A percentile compares a stretch with the other conserved stretches of the same genome.
Conservation (phyloP, 2,888 invertebrate species). For the Amorpha juglandis region DNA sequence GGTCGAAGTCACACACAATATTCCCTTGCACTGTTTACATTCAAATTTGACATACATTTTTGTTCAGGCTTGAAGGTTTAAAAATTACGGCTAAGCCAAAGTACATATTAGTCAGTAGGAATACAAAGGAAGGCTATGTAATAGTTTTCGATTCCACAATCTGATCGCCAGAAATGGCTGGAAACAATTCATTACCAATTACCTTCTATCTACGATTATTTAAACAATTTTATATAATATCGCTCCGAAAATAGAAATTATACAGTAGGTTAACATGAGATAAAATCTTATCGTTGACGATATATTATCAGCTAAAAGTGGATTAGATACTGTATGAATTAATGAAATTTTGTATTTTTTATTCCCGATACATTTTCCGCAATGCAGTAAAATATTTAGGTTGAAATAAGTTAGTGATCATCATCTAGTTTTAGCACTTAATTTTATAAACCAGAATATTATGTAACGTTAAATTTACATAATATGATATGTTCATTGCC, state of each 20-base stretch:
- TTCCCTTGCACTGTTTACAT: slow-evolving; percentile 38
- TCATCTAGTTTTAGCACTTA: no score
- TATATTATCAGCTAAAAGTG: not conserved
- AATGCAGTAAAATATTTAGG: slow-evolving; percentile 8
- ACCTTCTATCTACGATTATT: no score
- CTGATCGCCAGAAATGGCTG: no score
- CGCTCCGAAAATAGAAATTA: not conserved
- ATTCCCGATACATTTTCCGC: not conserved
- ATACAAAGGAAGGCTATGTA: no score
- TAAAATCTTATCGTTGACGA: not conserved
- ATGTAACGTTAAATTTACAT: no score
- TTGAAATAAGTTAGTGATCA: slow-evolving; percentile 42
- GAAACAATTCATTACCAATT: no score
- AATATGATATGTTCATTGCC: no score
- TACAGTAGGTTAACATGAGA: slow-evolving; percentile 8
- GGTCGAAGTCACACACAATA: slow-evolving; percentile 44
- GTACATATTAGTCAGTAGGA: no score
- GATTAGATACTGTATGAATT: slow-evolving; percentile 12
- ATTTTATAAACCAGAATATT: no score
- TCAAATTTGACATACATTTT: not conserved
- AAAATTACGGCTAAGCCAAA: not conserved
- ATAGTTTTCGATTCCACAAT: no score
- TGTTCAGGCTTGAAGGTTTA: no score
- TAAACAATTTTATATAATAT: not conserved
- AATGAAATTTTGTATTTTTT: slow-evolving; percentile 3